Base-by-base conservation (phyloP, 2,113 vertebrate species). In the Raja brachyura region DNA sequence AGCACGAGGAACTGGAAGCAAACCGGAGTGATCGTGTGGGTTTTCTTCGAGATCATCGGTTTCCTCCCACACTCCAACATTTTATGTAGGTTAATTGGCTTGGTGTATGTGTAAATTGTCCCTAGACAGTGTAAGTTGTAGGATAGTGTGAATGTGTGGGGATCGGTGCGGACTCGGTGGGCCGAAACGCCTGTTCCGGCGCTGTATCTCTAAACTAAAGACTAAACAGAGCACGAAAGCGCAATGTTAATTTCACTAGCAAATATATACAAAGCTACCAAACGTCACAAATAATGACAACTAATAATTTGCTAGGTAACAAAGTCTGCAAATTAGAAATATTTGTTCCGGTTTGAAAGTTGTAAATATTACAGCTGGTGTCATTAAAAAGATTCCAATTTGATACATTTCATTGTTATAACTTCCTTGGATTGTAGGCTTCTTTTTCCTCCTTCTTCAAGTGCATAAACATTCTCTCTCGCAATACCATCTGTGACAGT, bases 401-500 rank as follows among this genome's bases (percentile, higher is more conserved):
- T 92, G 90, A 73, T 68, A 90, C 33, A 90, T 39, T 33, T 90
- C n/a, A 39, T 70, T 39, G n/a, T 61, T 39, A 92, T 73, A 9
- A 92, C 56, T 73, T 73, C 88, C 18, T 73, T 22, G 1, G 31
- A 92, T 54, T 39, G 70, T 20, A 73, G 39, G 33, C 1, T 70
- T 25, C 70, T 70, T 25, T 74, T 54, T 39, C 33, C 22, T 92
- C 90, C 31, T 54, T 95, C 94, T 94, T 48, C 0, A 93, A 93
- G 93, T 93, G 94, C 93, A 93, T 94, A 79, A 92, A 95, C 95
- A 96, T 94, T 95, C 97, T 96, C 96, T 96, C 96, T 96, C 96
- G 88, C 16, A 96, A 95, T 96, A 70, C 97, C 97, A 97, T 97
- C 97, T 97, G 97, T 96, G 96, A 97, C 95, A 93, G 96, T 96